A percentile compares a stretch with the other conserved stretches of the same genome.
Evolutionary conservation across 2,797 vertebrate species (phyloP).

Genomic region (Columba guinea): DNA sequence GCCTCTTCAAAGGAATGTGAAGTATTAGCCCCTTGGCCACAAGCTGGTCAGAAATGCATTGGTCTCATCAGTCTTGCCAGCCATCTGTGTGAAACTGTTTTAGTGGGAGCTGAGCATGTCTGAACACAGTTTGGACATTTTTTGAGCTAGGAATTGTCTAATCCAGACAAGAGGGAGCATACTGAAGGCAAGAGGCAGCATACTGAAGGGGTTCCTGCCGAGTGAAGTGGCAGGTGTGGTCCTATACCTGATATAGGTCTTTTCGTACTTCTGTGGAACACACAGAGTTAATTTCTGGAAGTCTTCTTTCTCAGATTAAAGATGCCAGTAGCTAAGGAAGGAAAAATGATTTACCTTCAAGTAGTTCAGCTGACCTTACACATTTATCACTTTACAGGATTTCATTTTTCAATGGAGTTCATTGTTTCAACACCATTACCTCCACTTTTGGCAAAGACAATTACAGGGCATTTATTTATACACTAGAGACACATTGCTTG

Average conservation of each 20-base stretch:
- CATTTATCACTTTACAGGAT: constrained; percentile 61
- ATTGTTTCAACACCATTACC: constrained; percentile 62
- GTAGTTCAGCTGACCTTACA: constrained; percentile 58
- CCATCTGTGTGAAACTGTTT: neutral
- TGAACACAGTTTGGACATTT: constrained; percentile 52
- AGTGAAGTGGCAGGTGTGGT: neutral
- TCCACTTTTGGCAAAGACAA: constrained; percentile 49
- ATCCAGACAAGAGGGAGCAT: neutral
- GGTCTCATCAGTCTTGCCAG: constrained; percentile 35
- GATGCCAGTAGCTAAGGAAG: constrained; percentile 39
- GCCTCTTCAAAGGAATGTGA: constrained; percentile 34
- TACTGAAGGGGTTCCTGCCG: neutral
- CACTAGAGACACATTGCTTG: constrained; percentile 40
- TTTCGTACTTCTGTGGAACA: neutral
- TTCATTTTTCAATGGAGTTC: constrained; percentile 53
- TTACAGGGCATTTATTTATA: constrained; percentile 56
- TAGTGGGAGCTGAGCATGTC: neutral
- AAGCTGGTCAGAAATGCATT: constrained; percentile 10
- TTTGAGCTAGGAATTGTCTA: constrained; percentile 31
- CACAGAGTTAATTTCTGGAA: constrained; percentile 27
- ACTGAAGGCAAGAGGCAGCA: neutral
- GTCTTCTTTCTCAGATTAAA: constrained; percentile 21
- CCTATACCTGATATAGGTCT: neutral
- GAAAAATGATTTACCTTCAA: constrained; percentile 47
- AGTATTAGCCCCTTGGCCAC: constrained; percentile 52